These are phyloP conservation scores for Apolygus lucorum DNA, from an alignment of 1,140 invertebrate genomes.

Conservation along the genomic window DNA sequence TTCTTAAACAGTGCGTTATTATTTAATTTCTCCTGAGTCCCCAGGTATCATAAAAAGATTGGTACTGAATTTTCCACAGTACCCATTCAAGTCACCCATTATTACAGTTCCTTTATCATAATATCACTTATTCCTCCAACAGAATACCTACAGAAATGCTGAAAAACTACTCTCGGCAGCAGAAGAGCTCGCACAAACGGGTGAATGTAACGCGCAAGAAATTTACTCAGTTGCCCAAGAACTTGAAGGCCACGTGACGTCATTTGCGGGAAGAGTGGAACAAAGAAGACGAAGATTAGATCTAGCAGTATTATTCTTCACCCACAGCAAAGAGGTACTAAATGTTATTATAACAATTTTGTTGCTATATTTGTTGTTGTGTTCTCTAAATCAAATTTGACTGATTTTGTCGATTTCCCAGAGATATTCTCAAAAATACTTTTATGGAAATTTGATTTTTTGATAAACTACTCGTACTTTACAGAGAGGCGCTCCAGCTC, in stretches of 20 bases:
- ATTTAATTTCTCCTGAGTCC: no score
- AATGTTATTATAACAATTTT: no score
- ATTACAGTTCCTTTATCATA: no score
- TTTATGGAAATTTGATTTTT: no score
- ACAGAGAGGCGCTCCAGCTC: no score
- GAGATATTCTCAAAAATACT: no score
- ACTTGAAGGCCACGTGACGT: conserved; percentile 81
- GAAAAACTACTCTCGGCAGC: conserved; percentile 92
- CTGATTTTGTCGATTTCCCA: no score
- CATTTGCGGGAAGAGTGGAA: conserved; percentile 90
- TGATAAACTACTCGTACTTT: no score
- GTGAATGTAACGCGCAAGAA: conserved; percentile 91
- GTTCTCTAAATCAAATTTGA: no score
- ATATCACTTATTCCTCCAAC: conserved; percentile 35
- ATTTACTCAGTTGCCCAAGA: conserved; percentile 88
- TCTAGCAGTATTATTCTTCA: conserved; percentile 89
- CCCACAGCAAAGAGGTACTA: conserved; percentile 94
- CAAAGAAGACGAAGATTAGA: conserved; percentile 81
- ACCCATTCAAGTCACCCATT: background rate
- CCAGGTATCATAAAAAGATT: no score
- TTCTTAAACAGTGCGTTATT: no score
- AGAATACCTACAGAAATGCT: conserved; percentile 98
- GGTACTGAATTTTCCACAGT: background rate
- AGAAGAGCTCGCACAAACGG: conserved; percentile 89
- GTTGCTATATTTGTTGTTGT: no score